These are phyloP conservation scores for Kryptolebias marmoratus DNA, from an alignment of 2,113 vertebrate genomes.

Conservation along the genomic window DNA sequence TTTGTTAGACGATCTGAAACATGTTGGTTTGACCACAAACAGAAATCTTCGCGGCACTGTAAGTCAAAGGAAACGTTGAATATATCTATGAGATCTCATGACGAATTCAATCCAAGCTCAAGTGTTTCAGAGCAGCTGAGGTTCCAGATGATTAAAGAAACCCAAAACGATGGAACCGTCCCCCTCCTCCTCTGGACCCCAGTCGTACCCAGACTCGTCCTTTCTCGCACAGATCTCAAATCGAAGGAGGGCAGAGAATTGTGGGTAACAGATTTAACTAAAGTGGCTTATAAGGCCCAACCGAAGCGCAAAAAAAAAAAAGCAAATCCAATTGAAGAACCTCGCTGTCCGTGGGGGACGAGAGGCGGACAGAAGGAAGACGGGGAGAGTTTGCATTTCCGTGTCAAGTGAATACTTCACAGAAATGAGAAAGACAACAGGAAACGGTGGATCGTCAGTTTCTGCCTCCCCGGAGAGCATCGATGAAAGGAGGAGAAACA, in stretches of 20 bases:
- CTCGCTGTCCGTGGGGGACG: constrained; percentile 42
- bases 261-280: constrained; percentile 77
- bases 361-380: constrained; percentile 18
- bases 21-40: not conserved
- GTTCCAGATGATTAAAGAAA: constrained; percentile 48
- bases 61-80: not conserved
- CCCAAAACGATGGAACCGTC: not conserved
- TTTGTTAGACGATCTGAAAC: too few species aligned
- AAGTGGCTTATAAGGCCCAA: constrained; percentile 75
- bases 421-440: constrained; percentile 51
- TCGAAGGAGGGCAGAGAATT: constrained; percentile 61
- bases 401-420: constrained; percentile 63
- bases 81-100: not conserved
- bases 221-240: constrained; percentile 46
- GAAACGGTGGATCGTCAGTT: constrained; percentile 47
- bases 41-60: too few species aligned
- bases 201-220: constrained; percentile 49
- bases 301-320: constrained; percentile 68
- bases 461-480: constrained; percentile 55
- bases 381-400: constrained; percentile 57
- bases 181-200: constrained; percentile 43
- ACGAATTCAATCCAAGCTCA: not conserved
- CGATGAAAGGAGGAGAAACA: constrained; percentile 45
- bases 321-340: constrained; percentile 78
- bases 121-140: constrained; percentile 34